Percentiles rank a stretch among this genome's conserved stretches.
Conservation (phyloP, 2,113 vertebrate species). For the Patagioenas fasciata region DNA sequence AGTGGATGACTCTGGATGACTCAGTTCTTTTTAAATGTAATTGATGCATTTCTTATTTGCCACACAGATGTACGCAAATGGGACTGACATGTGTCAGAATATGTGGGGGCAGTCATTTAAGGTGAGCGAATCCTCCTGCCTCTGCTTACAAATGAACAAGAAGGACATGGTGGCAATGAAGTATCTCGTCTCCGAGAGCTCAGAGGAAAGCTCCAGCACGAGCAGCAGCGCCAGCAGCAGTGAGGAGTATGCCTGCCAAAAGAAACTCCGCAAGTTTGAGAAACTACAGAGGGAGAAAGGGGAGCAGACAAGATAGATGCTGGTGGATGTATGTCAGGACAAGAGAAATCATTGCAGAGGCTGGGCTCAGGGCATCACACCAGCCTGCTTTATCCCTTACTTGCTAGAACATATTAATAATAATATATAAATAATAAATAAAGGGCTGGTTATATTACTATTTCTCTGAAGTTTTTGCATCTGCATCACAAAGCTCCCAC, state of each 20-base stretch:
- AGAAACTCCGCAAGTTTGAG: conserved; percentile 8
- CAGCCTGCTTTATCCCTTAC: conserved; percentile 6
- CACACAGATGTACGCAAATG: conserved; percentile 65
- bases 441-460: conserved; percentile 15
- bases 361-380: background rate
- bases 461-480: conserved; percentile 40
- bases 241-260: conserved; percentile 36
- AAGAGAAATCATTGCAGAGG: background rate
- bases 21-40: background rate
- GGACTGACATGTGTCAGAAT: conserved; percentile 70
- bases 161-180: conserved; percentile 53
- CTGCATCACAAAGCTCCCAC: conserved; percentile 25
- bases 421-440: conserved; percentile 56
- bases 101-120: conserved; percentile 74
- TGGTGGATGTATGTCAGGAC: background rate
- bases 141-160: conserved; percentile 73
- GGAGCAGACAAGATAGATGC: conserved; percentile 4
- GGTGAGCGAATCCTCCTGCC: conserved; percentile 62
- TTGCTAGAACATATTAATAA: conserved; percentile 41
- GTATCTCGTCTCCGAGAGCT: conserved; percentile 16
- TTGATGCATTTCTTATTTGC: conserved; percentile 3
- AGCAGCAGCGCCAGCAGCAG: conserved; percentile 37
- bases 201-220: conserved; percentile 53
- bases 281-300: background rate
- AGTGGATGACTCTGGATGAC: background rate